Evolutionary conservation across 2,797 vertebrate species (phyloP).

Genomic region (Okamejei kenojei): DNA sequence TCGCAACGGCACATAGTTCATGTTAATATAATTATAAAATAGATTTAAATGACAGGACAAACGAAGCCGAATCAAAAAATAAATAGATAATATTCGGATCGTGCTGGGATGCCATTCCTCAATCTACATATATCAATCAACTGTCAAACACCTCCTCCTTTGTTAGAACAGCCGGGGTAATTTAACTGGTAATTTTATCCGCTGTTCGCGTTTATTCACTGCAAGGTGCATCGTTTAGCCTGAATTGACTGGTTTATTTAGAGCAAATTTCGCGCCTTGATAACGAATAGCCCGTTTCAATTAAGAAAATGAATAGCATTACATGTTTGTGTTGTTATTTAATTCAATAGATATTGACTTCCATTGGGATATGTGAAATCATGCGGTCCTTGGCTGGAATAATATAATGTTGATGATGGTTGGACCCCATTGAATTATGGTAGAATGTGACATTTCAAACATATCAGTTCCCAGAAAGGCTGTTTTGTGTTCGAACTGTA

Average conservation of each 20-base stretch:
- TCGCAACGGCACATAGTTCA: not conserved
- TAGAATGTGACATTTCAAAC: not conserved
- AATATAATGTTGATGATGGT: conserved; percentile 2
- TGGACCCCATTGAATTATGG: not conserved
- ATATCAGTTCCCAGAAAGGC: not conserved
- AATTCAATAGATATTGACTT: conserved; percentile 17
- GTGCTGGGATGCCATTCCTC: not conserved
- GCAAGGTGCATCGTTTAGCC: conserved; percentile 32
- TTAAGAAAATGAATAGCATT: not conserved
- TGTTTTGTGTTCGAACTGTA: not conserved
- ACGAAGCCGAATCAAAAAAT: not conserved
- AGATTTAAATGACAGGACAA: not conserved
- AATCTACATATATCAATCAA: conserved; percentile 16
- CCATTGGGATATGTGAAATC: conserved; percentile 13
- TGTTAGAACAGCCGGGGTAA: conserved; percentile 20
- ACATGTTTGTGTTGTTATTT: not conserved
- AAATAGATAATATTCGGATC: not conserved
- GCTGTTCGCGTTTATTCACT: conserved; percentile 17
- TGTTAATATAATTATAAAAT: not conserved
- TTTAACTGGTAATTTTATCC: conserved; percentile 32
- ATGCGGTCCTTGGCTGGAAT: not conserved
- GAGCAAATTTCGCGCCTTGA: conserved; percentile 5
- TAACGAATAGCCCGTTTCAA: conserved; percentile 3
- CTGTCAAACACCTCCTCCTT: conserved; percentile 1
- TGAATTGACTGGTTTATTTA: conserved; percentile 11